Evolutionary conservation across 2,113 vertebrate genomes (phyloP).

Genomic region (Eubucco bourcierii): DNA sequence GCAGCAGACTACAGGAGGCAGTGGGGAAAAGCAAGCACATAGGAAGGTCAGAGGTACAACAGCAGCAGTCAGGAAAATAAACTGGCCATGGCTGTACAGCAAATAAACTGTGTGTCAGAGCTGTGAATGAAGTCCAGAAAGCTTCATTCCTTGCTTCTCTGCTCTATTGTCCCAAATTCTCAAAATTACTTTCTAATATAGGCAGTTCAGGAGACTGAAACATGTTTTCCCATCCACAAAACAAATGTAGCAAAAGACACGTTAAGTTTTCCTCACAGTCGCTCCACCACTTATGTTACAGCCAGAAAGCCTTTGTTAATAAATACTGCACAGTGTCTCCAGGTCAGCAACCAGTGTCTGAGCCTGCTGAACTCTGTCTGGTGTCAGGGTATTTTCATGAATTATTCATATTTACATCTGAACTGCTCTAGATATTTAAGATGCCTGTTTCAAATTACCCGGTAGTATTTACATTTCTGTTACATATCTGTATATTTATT

Average conservation of each 20-base stretch:
- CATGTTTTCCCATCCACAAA: neutral
- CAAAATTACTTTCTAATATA: neutral
- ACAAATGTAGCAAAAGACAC: neutral
- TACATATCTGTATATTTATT: neutral
- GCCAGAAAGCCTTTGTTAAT: neutral
- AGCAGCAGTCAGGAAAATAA: slow-evolving; percentile 36
- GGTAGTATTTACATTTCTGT: neutral
- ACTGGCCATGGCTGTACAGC: neutral
- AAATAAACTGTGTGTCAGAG: slow-evolving; percentile 32
- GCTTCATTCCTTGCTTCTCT: neutral
- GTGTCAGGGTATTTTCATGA: neutral
- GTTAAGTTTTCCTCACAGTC: too few relatives aligned
- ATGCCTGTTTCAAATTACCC: neutral
- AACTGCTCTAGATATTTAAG: neutral
- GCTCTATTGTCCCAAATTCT: neutral
- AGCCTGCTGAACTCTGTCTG: neutral
- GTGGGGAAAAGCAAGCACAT: neutral
- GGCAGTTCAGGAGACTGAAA: neutral
- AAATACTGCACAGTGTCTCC: neutral
- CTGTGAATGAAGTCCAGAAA: slow-evolving; percentile 17
- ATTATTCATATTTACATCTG: neutral
- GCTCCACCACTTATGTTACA: neutral
- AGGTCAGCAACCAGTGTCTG: neutral
- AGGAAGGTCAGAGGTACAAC: slow-evolving; percentile 13
- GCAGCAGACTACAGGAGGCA: neutral